These are phyloP conservation scores for Gymnosoma rotundatum DNA, from an alignment of 2,888 invertebrate species.

Conservation along the genomic window DNA sequence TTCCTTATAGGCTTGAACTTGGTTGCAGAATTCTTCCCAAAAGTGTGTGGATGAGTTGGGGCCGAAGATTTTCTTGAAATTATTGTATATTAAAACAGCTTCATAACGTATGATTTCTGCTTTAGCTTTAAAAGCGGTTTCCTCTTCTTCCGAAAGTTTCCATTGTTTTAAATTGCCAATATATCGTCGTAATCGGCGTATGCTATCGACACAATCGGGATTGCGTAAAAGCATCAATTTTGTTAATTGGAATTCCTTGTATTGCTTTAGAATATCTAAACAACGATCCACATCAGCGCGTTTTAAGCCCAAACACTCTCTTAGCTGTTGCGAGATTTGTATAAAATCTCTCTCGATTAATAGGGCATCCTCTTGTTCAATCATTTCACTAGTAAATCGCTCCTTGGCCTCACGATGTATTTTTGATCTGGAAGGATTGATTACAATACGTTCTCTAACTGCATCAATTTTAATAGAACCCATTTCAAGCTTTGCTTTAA, in stretches of 20 bases:
- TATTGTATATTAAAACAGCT: slow-evolving; percentile 84
- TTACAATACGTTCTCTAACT: slow-evolving; percentile 84
- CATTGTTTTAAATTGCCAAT: slow-evolving; percentile 90
- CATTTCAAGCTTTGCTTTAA: slow-evolving; percentile 85
- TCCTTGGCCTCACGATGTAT: slow-evolving; percentile 77
- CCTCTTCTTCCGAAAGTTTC: slow-evolving; percentile 86
- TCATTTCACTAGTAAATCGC: slow-evolving; percentile 78
- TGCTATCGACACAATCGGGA: slow-evolving; percentile 89
- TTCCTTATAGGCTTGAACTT: slow-evolving; percentile 87
- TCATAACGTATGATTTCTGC: slow-evolving; percentile 88
- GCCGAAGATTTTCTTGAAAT: slow-evolving; percentile 84
- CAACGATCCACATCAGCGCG: slow-evolving; percentile 88
- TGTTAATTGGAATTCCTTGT: slow-evolving; percentile 83
- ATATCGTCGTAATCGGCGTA: slow-evolving; percentile 89
- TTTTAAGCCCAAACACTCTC: slow-evolving; percentile 80
- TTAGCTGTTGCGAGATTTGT: slow-evolving; percentile 78
- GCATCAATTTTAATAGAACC: slow-evolving; percentile 85
- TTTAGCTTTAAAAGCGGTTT: slow-evolving; percentile 86
- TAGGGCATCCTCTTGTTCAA: slow-evolving; percentile 79
- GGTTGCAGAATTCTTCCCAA: slow-evolving; percentile 88
- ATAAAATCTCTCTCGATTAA: slow-evolving; percentile 79
- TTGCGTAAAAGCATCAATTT: slow-evolving; percentile 91
- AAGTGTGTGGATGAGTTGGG: slow-evolving; percentile 85
- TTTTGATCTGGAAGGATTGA: slow-evolving; percentile 83
- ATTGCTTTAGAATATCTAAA: slow-evolving; percentile 86